Evolutionary conservation across 2,797 vertebrate genomes (phyloP), one percentile per base, ranked within the genome.

Genomic region (Phalloptychus januarius): DNA sequence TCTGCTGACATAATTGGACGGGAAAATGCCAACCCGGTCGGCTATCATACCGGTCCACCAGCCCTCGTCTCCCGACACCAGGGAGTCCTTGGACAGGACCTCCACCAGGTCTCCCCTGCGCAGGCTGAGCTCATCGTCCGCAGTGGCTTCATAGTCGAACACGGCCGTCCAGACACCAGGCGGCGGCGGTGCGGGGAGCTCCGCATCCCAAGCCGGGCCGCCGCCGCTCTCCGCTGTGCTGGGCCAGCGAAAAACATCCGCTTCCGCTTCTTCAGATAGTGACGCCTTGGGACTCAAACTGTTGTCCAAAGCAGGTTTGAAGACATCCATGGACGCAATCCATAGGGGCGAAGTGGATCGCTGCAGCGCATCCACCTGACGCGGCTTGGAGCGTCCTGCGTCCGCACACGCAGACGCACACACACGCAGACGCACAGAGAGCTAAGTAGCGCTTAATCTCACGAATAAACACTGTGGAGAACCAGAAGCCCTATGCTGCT

Each of bases 1-100:
- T 84, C 89, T 96, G 92, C 96, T 97, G 92, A 98, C 98, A 93
- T 99, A 99, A 92, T 98, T 99, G 90, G 96, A 96, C 80, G 98
- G 98, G 92, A 97, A 97, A 72, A 97, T 96, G 94, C 97, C 97
- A 79, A 98, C 96, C 81, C 96, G 96, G 94, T 97, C 97, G 74
- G 96, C 96, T 75, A 98, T 96, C 95, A 97, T 96, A 11, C 98
- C 98, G 31, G 98, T 98, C 98, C 98, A 99, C 98, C 98, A 99
- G 75, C 98, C 98, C 89, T 97, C 98, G 84, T 99, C 98, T 36
- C 97, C 98, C 5, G 98, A 98, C 87, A 98, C 97, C 88, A 97
- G 95, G 48, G 96, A 97, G 91, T 99, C 98, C 92, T 96, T 97
- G 91, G 98, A 99, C 89, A 99, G 93, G 86, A 98, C 96, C 92